A percentile compares a stretch with the other conserved stretches of the same genome.
phyloP scores from a whole-genome alignment of 2,888 invertebrate species.

The Amphipyra tragopoginis region DNA sequence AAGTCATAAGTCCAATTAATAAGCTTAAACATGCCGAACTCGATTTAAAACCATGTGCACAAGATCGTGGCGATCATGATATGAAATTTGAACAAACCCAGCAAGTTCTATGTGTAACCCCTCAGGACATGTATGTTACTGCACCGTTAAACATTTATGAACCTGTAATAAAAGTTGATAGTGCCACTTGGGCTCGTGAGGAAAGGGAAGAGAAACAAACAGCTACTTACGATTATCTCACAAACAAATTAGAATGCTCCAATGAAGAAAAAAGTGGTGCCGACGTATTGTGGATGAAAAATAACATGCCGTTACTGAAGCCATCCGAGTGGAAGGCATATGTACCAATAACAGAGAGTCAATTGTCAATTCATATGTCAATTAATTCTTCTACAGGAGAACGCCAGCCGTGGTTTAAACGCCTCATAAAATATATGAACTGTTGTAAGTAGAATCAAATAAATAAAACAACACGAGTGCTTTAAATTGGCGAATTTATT shows the following conservation, averaged over 20 bases:
- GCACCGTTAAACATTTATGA: too few relatives aligned
- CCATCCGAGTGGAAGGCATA: conserved; percentile 71
- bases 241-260: conserved; percentile 27
- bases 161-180: conserved; percentile 56
- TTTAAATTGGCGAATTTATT: conserved; percentile 87
- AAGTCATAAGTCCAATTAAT: conserved; percentile 15
- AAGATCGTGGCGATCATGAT: conserved; percentile 48
- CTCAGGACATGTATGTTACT: too few relatives aligned
- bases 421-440: conserved; percentile 68
- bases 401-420: conserved; percentile 70
- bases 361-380: conserved; percentile 71
- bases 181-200: conserved; percentile 67
- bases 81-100: conserved; percentile 33
- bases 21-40: conserved; percentile 15
- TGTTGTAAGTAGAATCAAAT: conserved; percentile 74
- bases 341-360: conserved; percentile 63
- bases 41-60: conserved; percentile 3
- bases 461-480: conserved; percentile 72
- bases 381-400: conserved; percentile 59
- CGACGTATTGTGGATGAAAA: conserved; percentile 62
- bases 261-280: conserved; percentile 16
- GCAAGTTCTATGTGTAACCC: conserved; percentile 30
- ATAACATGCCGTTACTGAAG: conserved; percentile 66
- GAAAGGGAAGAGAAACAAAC: conserved; percentile 51
- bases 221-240: conserved; percentile 41